These are phyloP conservation scores for Metalampra italica DNA, from an alignment of 2,888 invertebrate genomes.

Conservation along the genomic window DNA sequence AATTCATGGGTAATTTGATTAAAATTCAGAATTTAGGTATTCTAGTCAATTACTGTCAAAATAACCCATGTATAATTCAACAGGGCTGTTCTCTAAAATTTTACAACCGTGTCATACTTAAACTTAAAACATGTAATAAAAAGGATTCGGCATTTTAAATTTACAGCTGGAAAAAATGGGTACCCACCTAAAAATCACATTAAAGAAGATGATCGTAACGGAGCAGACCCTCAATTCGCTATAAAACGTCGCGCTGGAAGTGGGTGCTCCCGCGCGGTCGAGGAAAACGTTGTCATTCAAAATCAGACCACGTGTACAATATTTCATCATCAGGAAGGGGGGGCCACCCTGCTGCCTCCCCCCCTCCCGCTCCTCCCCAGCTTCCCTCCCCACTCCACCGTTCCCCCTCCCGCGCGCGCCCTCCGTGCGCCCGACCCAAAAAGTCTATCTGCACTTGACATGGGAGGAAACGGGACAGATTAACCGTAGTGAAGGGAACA, in stretches of 20 bases:
- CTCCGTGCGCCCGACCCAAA: conserved; percentile 61
- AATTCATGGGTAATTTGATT: too few species aligned
- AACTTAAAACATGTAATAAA: neutral
- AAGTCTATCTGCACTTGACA: conserved; percentile 79
- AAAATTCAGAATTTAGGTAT: too few species aligned
- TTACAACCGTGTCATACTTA: too few species aligned
- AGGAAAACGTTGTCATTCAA: conserved; percentile 83
- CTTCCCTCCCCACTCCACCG: conserved; percentile 18
- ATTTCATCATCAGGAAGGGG: conserved; percentile 83
- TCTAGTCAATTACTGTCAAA: too few species aligned
- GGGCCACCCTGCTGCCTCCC: conserved; percentile 25
- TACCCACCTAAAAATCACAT: conserved; percentile 17
- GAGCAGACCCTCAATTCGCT: conserved; percentile 61
- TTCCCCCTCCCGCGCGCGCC: conserved; percentile 17
- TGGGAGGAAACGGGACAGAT: conserved; percentile 78
- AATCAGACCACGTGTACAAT: conserved; percentile 86
- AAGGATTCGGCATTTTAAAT: neutral
- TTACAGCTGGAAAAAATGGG: neutral
- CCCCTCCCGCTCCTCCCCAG: conserved; percentile 38
- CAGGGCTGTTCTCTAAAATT: too few species aligned
- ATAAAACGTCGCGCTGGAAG: conserved; percentile 67
- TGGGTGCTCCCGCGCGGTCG: conserved; percentile 61
- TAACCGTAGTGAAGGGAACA: conserved; percentile 78
- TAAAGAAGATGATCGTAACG: conserved; percentile 50
- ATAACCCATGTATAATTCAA: too few species aligned